Base-by-base conservation (phyloP, 2,888 invertebrate genomes). In the Chrysodeixis includens region DNA sequence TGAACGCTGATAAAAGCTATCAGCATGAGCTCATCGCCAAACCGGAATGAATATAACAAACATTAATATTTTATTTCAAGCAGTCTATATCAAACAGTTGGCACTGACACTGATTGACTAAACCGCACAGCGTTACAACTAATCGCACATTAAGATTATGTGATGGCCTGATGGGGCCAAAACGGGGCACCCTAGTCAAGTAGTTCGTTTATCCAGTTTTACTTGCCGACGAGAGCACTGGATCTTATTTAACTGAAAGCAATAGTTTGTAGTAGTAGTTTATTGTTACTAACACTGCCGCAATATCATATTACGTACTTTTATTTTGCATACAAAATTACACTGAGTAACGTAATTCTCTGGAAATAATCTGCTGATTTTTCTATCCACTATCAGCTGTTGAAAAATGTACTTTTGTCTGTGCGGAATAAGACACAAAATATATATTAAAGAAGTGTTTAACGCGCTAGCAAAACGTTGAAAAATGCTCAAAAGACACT, bases 101-200 rank as follows among this genome's bases (percentile, higher is more conserved):
- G 52, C 10, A 53, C 6, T 52, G 78, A 70, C 61, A 46, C 69
- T 71, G 72, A 79, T 71, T 66, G 69, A 74, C 74, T 35, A 62
- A 62, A 67, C 57, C 44, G 49, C 10, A 4, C 22, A 32, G 54
- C 49, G 30, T 55, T 40, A 30, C 54, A 58, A 52, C 46, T 52
- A 56, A 61, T 58, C 22, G 57, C 16, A 30, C 49, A 18, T 63
- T 44, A 59, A 55, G 54, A 66, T n/a, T 53, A 40, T 59, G 18
- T 51, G 62, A 35, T 60, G 65, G 57, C 62, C n/a, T 51, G 62
- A 35, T 60, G 65, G 57, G 62, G 66, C 70, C 55, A 54, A 56
- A 69, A 55, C 30, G 32, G 54, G 20, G 56, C 44, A 59, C 40
- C 56, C 40, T 32, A 51, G 14, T 26, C 30, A 52, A 58, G 60